phyloP scores from a whole-genome alignment of 2,797 vertebrate genomes.

The Ispidina lecontei region DNA sequence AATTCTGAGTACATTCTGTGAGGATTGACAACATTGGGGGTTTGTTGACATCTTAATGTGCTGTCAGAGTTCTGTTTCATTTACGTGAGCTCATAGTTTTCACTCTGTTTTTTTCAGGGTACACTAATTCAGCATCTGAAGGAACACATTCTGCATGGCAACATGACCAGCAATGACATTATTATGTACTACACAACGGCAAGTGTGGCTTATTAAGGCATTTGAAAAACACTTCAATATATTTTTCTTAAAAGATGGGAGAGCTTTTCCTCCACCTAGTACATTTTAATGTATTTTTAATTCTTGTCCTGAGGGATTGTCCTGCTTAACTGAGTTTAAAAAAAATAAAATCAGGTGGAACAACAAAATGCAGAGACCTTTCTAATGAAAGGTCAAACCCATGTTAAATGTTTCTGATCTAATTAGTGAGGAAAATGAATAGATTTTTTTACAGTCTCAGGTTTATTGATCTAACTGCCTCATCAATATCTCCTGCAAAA shows the following conservation, averaged over 20 bases:
- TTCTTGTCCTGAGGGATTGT: not conserved
- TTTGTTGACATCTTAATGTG: not conserved
- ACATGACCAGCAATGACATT: conserved; percentile 88
- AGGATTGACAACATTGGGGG: not conserved
- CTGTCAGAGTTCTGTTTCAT: not conserved
- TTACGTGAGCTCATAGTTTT: not conserved
- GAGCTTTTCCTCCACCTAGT: not conserved
- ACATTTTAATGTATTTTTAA: not conserved
- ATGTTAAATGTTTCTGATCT: conserved; percentile 7
- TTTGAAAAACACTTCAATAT: not conserved
- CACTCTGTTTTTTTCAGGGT: conserved; percentile 76
- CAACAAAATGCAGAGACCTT: conserved; percentile 7
- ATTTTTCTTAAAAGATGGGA: not conserved
- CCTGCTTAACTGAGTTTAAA: not conserved
- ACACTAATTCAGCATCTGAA: conserved; percentile 95
- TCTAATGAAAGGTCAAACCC: conserved; percentile 6
- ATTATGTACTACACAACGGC: conserved; percentile 96
- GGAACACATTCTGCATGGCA: conserved; percentile 93
- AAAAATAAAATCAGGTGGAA: not conserved
- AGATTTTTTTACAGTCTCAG: conserved; percentile 15
- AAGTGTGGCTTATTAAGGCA: conserved; percentile 43
- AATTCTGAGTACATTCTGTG: not conserved
- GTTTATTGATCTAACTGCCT: conserved; percentile 12
- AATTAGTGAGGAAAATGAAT: conserved; percentile 1
- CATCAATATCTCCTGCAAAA: not conserved